Evolutionary conservation across 2,113 vertebrate species (phyloP).

Genomic region (Festucalex cinctus): DNA sequence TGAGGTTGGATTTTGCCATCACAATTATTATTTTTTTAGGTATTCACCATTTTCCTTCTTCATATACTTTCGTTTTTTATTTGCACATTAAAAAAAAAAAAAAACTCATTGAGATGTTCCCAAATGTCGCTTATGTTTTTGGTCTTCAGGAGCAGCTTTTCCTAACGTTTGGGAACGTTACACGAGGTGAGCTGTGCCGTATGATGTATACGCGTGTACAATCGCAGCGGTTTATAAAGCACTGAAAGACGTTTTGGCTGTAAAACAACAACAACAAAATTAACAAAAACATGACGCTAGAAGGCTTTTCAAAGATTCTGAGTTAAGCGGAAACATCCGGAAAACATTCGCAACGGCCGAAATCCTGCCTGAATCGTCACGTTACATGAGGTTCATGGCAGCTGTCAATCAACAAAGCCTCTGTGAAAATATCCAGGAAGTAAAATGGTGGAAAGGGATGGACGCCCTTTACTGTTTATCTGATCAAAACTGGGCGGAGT

Average conservation of each 20-base stretch:
- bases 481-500: conserved; percentile 10
- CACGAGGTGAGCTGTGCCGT: conserved; percentile 25
- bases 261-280: conserved; percentile 24
- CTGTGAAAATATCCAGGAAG: conserved; percentile 41
- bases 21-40: conserved; percentile 75
- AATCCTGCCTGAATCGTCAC: conserved; percentile 26
- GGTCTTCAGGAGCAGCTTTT: conserved; percentile 20
- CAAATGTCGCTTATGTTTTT: neutral
- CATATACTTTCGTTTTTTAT: conserved; percentile 37
- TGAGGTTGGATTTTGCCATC: conserved; percentile 60
- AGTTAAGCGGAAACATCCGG: conserved; percentile 10
- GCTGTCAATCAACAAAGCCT: conserved; percentile 45
- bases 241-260: conserved; percentile 75
- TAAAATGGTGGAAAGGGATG: neutral
- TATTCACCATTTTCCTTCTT: conserved; percentile 75
- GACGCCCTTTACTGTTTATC: conserved; percentile 20
- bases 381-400: neutral
- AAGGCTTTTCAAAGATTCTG: neutral
- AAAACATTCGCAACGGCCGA: conserved; percentile 56
- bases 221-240: conserved; percentile 78
- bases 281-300: conserved; percentile 15
- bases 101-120: conserved; percentile 34
- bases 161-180: conserved; percentile 27
- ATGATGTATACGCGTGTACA: conserved; percentile 64
- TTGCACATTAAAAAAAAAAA: conserved; percentile 58